Base-by-base conservation (phyloP, 2,113 vertebrate species). In the Stigmatopora argus region DNA sequence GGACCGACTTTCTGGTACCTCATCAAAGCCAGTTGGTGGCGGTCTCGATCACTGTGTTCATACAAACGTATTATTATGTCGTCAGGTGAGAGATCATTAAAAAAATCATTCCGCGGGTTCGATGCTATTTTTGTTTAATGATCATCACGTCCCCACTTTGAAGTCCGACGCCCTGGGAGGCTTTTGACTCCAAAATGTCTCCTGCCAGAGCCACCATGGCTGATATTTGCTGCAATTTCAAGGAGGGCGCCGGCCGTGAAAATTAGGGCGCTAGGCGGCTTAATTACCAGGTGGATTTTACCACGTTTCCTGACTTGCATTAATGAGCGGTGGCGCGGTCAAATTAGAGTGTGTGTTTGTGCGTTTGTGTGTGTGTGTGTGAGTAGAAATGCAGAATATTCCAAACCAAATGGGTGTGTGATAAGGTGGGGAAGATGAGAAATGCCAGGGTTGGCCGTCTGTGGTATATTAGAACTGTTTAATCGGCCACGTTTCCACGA, bases 231-330 rank as follows among this genome's bases (percentile, higher is more conserved):
- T 64, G 69, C 76, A 67, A 19, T 23, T 62, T 66, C 12, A 23
- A 41, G 21, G 62, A 51, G 62, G 66, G 73, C 73, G 78, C 78
- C 64, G 75, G 47, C 78, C 76, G 51, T 69, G 78, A 84, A 67
- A 57, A 75, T 66, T 78, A 64, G 35, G 67, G 66, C 4, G 35
- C 35, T 38, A 3, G 13, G 56, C 19, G 69, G 72, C 26, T 70
- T 81, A 80, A 90, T 89, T 81, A 85, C 59, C 84, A 75, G 78
- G 82, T 75, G 73, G 72, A 67, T 69, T 68, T 77, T 72, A 84
- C 75, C 79, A 79, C 73, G 65, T 77, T 87, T 86, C 83, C 87
- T 85, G 79, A 87, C 80, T 84, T 69, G 56, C 55, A 34, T 74
- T 44, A 75, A 79, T 87, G 31, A 52, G 26, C 10, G 11, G 10